These are phyloP conservation scores for Timandra comae DNA, from an alignment of 2,888 invertebrate species.

Conservation along the genomic window DNA sequence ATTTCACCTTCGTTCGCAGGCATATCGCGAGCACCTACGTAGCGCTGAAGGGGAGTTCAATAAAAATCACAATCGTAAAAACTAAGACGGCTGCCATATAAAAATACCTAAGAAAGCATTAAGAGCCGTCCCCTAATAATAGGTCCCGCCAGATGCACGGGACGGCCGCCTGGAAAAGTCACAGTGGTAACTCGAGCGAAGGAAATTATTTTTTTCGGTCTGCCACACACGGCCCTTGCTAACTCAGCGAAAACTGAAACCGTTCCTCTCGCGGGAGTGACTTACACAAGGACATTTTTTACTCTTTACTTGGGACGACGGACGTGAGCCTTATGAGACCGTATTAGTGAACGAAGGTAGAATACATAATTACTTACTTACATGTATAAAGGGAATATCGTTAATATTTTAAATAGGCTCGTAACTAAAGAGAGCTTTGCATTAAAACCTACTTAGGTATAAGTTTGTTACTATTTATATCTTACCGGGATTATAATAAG, in stretches of 20 bases:
- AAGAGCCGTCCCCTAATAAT: conserved; percentile 74
- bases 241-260: conserved; percentile 64
- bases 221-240: conserved; percentile 72
- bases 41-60: conserved; percentile 57
- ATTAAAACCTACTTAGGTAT: too few species aligned
- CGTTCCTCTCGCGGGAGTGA: conserved; percentile 49
- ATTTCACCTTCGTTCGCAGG: conserved; percentile 66
- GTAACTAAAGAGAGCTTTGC: too few species aligned
- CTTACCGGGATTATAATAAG: too few species aligned
- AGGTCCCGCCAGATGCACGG: conserved; percentile 74
- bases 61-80: conserved; percentile 76
- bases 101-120: conserved; percentile 74
- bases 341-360: conserved; percentile 25
- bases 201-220: conserved; percentile 76
- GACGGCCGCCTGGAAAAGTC: conserved; percentile 74
- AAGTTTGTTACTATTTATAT: too few species aligned
- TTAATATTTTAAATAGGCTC: conserved; percentile 13
- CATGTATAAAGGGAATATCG: conserved; percentile 16
- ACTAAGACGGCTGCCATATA: conserved; percentile 69
- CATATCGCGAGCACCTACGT: conserved; percentile 44
- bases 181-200: conserved; percentile 69
- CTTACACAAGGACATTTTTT: conserved; percentile 45
- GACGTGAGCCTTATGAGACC: conserved; percentile 22
- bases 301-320: conserved; percentile 28
- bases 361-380: conserved; percentile 16